Evolutionary conservation across 2,888 invertebrate species (phyloP), one percentile per base, ranked within the genome.

Genomic region (Drosophila vallismaia): DNA sequence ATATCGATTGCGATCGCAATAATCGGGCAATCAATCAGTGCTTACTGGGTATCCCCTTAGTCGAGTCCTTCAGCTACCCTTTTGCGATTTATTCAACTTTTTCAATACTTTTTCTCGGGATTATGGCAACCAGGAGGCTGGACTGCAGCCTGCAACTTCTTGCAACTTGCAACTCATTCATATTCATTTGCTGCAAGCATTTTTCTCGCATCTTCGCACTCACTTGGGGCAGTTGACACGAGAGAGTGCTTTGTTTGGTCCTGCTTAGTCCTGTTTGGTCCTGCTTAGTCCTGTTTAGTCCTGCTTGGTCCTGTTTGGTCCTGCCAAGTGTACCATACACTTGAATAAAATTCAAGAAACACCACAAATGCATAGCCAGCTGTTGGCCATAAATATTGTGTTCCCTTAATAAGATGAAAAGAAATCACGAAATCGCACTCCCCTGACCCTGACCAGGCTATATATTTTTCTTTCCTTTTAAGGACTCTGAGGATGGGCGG

Each of bases 381-480:
- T 53, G 56, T 51, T 28, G 59, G 49, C 71, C 49, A 85, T 81
- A 78, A 87, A 85, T 78, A 82, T 70, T 69, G n/a, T 76, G 76
- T 69, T 76, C 71, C 71, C 73, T 79, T 85, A 85, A 82, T 82
- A 79, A 36, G 38, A 36, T 49, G 42, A 28, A 68, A 46, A 24
- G 42, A 46, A 28, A 26, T 26, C 3, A 56, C n/a, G 19, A 19
- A 19, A 19, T 19, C 19, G 19, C 19, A 19, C 2, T 19, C 19
- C 19, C 19, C 19, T 19, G n/a, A n/a, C n/a, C n/a, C 2, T 2
- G 19, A 19, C 19, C 19, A 19, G 19, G 19, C 19, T 54, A 10
- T 14, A 3, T 31, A 26, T 12, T 10, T 42, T 28, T 38, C 12
- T 42, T 42, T 9, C 6, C 3, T 12, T 50, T 42, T 36, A 24